These are phyloP conservation scores for Melanaphis sacchari DNA, from an alignment of 1,140 invertebrate species.

Conservation along the genomic window DNA sequence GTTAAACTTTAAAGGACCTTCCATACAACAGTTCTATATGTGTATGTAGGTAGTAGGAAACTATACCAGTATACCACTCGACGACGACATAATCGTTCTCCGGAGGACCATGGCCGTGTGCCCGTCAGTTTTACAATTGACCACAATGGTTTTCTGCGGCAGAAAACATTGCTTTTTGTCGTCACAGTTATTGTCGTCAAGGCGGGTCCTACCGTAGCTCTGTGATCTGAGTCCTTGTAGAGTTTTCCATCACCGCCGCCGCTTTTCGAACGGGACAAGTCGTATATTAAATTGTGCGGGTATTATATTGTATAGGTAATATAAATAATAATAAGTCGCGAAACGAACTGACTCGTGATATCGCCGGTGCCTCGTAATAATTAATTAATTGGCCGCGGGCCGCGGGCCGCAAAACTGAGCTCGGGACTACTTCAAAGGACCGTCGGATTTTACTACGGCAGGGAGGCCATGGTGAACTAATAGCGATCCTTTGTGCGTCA, in stretches of 20 bases:
- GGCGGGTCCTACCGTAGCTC: no score
- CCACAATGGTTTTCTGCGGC: not conserved
- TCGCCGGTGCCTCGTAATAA: not conserved
- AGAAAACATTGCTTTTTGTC: not conserved
- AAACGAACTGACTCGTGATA: not conserved
- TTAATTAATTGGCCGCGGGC: not conserved
- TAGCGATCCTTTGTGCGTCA: not conserved
- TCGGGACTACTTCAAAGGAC: not conserved
- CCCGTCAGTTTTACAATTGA: not conserved
- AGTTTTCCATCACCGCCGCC: not conserved
- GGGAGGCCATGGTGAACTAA: no score
- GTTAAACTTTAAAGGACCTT: conserved; percentile 8
- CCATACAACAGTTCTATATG: not conserved
- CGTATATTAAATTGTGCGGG: not conserved
- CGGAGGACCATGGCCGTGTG: not conserved
- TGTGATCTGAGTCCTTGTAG: not conserved
- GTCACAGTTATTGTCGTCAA: no score
- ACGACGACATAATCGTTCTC: not conserved
- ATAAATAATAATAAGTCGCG: not conserved
- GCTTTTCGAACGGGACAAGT: not conserved
- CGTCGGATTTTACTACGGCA: not conserved
- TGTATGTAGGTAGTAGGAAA: not conserved
- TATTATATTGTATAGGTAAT: not conserved
- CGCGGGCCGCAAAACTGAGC: not conserved
- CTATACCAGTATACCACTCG: not conserved